Base-by-base conservation (phyloP, 1,140 invertebrate species). In the Heliconius nattereri region DNA sequence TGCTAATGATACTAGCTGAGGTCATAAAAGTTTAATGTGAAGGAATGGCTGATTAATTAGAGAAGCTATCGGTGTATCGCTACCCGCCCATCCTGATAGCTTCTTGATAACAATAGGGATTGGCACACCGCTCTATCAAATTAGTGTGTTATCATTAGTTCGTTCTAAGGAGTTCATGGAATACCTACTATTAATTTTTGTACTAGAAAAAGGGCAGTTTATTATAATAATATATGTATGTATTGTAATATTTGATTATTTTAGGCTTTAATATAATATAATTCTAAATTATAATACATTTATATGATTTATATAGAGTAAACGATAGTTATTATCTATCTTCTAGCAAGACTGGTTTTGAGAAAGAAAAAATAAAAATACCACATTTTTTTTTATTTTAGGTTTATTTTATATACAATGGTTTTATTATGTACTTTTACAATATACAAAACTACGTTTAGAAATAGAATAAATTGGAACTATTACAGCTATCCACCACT, bases 21-120 rank as follows among this genome's bases (percentile, higher is more conserved):
- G 79, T 89, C 90, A 87, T 92, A 91, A 93, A 85, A 81, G 85
- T 89, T 92, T 92, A 93, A 93, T 89, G 89, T 88, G 86, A 89
- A 87, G 90, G 90, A 84, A 85, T 88, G 91, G 89, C 86, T 92
- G 89, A 92, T 93, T 93, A 93, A 93, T 92, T 92, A 91, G 85
- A 85, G 79, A 83, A 84, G 79, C 84, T 83, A 85, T 86, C 76
- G 82, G 54, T 76, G 86, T 91, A 92, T 92, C 89, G 85, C 66
- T 71, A 79, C 82, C 81, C 83, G 66, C 84, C 89, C 83, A 52
- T 76, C 32, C 81, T 85, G 89, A 91, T 91, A 91, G 71, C 26
- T 37, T 66, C 37, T 71, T 78, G 78, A 79, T 79, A 91, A 82
- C 52, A 80, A 75, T 83, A 71, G 81, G 81, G 78, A 78, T 83